Evolutionary conservation across 2,113 vertebrate species (phyloP), one percentile per base, ranked within the genome.

Genomic region (Larimichthys polyactis): DNA sequence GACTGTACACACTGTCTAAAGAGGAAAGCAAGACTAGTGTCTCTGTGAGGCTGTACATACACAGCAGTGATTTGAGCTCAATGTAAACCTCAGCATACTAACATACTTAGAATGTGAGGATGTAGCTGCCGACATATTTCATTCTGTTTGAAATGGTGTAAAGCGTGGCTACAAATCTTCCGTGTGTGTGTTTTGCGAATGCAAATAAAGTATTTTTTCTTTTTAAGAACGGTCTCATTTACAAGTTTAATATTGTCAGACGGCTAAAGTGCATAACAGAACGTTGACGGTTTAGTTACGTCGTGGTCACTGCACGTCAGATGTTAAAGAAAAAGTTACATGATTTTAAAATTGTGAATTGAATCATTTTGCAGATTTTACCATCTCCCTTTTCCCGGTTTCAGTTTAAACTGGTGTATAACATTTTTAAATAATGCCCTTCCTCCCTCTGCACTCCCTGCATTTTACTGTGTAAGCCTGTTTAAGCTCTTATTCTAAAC

Each of bases 401-500:
- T 54, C 40, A 48, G 17, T 64, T 70, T 49, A 74, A 82, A 72
- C 78, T 75, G 22, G 24, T 40, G 12, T 27, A 27, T 11, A 67
- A 63, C 62, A 66, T 51, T 46, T 72, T 60, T 22, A 12, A 79
- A 65, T 36, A 32, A 48, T 1, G n/a, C 22, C 46, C 60, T 29
- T 60, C 73, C 67, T 65, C 46, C 36, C 48, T n/a, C 11, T 51
- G 15, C 36, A 46, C 71, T 58, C 24, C 11, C 36, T 81, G 77
- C 49, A 54, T 78, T 67, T 71, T 15, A 17, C 60, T 29, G 5
- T 77, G 43, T 82, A 81, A 90, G 4, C 52, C 63, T 12, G 3
- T 27, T 51, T 90, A 86, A 89, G 81, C 75, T 49, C 57, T 5
- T 11, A 43, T 75, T 77, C 84, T 87, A 82, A 79, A 88, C 58